Percentiles rank a stretch among this genome's conserved stretches.
These are phyloP conservation scores for Bombus haemorrhoidalis DNA, from an alignment of 1,140 invertebrate genomes.

Conservation along the genomic window DNA sequence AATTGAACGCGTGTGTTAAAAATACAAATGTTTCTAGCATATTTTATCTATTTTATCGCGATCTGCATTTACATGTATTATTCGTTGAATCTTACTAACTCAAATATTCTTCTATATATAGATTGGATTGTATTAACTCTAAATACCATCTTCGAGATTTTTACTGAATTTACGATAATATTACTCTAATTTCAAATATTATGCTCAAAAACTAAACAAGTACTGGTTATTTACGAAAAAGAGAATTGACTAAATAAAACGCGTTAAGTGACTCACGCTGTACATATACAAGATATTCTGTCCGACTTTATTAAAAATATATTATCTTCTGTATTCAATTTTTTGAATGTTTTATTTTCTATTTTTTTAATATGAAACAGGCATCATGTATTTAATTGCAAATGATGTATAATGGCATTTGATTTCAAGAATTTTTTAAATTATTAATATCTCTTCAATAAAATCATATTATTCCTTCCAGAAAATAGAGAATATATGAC, in stretches of 20 bases:
- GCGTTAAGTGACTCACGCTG: constrained; percentile 7
- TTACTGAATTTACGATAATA: not conserved
- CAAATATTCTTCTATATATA: not conserved
- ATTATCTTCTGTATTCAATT: not conserved
- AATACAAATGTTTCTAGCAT: constrained; percentile 9
- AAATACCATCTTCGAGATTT: not conserved
- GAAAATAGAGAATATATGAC: not conserved
- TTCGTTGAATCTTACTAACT: not conserved
- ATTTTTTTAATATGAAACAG: not conserved
- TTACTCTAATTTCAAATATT: not conserved
- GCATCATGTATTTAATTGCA: not conserved
- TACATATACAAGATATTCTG: constrained; percentile 6
- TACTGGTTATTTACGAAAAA: not conserved
- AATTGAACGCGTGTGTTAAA: not conserved
- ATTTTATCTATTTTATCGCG: not conserved
- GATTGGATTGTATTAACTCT: not conserved
- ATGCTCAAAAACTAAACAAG: not conserved
- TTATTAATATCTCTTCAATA: not conserved
- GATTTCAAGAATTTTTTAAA: not conserved
- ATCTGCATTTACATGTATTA: too few species aligned
- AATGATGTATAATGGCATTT: not conserved
- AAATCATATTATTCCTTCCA: not conserved
- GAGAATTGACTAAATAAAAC: constrained; percentile 4
- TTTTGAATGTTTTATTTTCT: not conserved
- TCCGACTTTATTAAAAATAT: constrained; percentile 23